These are phyloP conservation scores for Priocnemis perturbator DNA, from an alignment of 2,888 invertebrate species.

Conservation along the genomic window DNA sequence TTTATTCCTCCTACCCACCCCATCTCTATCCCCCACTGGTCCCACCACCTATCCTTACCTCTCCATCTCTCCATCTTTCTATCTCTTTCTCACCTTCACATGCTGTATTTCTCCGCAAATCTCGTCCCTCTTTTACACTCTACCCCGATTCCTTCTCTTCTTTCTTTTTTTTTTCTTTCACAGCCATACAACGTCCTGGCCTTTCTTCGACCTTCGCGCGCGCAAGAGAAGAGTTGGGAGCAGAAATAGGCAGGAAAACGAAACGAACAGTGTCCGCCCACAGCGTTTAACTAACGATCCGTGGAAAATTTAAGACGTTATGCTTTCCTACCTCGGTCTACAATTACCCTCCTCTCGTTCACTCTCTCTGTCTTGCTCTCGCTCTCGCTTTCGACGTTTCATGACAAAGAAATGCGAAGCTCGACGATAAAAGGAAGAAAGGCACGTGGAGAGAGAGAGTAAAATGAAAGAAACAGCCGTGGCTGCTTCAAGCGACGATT, in stretches of 20 bases:
- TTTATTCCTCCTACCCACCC: slow-evolving; percentile 4
- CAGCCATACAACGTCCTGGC: background rate
- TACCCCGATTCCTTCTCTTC: background rate
- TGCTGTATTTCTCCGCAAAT: background rate
- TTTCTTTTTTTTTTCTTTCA: background rate
- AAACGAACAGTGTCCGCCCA: slow-evolving; percentile 21
- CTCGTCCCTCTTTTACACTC: background rate
- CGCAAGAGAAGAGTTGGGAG: background rate
- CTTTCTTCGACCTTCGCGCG: no score
- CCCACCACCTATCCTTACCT: background rate
- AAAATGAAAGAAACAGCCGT: no score
- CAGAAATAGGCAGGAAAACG: slow-evolving; percentile 8
- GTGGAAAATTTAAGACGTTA: slow-evolving; percentile 25
- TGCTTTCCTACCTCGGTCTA: slow-evolving; percentile 13
- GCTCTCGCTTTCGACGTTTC: no score
- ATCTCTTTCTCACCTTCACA: background rate
- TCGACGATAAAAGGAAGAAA: no score
- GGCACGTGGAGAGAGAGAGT: no score
- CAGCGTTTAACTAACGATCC: slow-evolving; percentile 25
- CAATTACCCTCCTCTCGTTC: no score
- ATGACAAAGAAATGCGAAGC: no score
- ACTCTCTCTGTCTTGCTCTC: no score
- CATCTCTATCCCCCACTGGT: background rate
- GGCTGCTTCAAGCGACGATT: no score
- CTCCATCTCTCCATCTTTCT: background rate